phyloP scores from a whole-genome alignment of 2,113 vertebrate genomes.

The Sinocyclocheilus rhinocerous region DNA sequence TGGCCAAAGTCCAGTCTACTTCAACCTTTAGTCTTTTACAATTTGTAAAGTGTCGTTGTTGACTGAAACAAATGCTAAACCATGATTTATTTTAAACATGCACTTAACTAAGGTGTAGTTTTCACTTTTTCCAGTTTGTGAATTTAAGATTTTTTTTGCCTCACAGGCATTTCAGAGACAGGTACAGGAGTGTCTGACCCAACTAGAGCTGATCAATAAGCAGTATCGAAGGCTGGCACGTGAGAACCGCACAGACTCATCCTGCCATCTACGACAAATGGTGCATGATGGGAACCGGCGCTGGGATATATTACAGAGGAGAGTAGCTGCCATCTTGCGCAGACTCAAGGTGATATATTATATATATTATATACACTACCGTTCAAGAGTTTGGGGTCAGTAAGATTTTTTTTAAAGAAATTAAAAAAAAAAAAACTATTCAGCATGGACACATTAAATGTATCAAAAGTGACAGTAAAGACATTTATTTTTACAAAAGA shows the following conservation, averaged over 20 bases:
- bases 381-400: neutral
- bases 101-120: neutral
- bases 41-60: neutral
- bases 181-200: slow-evolving; percentile 94
- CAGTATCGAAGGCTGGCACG: slow-evolving; percentile 95
- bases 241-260: slow-evolving; percentile 93
- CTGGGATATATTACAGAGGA: slow-evolving; percentile 94
- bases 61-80: neutral
- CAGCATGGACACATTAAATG: neutral
- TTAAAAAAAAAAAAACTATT: neutral
- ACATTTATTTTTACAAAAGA: neutral
- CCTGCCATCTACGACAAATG: slow-evolving; percentile 88
- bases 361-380: neutral
- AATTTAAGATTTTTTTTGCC: neutral
- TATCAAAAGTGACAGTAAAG: neutral
- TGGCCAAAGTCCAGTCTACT: neutral
- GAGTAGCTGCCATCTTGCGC: slow-evolving; percentile 91
- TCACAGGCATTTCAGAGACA: slow-evolving; percentile 93
- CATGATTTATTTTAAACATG: neutral
- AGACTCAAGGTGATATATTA: slow-evolving; percentile 85
- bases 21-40: neutral
- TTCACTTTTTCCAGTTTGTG: neutral
- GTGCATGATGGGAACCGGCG: slow-evolving; percentile 94
- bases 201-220: slow-evolving; percentile 97
- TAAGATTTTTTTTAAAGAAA: neutral